Evolutionary conservation across 2,888 invertebrate species (phyloP).

Genomic region (Syrista parreyssii): DNA sequence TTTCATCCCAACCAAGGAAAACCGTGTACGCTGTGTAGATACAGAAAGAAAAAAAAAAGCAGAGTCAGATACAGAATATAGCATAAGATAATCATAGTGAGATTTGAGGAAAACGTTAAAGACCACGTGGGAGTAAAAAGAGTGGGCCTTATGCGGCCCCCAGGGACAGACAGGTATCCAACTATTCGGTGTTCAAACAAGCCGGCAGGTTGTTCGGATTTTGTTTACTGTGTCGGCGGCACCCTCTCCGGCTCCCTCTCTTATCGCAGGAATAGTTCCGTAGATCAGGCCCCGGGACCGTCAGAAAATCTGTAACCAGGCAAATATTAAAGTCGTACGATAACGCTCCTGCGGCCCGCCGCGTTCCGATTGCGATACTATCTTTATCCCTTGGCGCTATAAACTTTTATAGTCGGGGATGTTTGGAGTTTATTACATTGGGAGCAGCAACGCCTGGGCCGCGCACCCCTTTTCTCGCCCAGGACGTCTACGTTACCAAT

Average conservation of each 20-base stretch:
- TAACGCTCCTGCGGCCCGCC: constrained; percentile 46
- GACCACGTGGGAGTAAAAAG: neutral
- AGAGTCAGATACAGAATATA: neutral
- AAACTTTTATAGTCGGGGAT: constrained; percentile 58
- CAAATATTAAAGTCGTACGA: constrained; percentile 59
- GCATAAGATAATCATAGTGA: neutral
- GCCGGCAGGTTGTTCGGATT: constrained; percentile 61
- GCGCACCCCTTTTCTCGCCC: constrained; percentile 18
- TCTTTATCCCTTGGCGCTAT: constrained; percentile 57
- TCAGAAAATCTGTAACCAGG: constrained; percentile 53
- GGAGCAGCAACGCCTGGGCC: constrained; percentile 2
- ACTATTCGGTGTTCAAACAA: constrained; percentile 55
- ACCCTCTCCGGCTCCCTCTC: constrained; percentile 39
- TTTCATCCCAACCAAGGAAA: neutral
- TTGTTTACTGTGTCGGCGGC: constrained; percentile 53
- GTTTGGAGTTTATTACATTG: constrained; percentile 11
- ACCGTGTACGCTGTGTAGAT: neutral
- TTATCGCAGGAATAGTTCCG: neutral
- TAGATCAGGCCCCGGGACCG: constrained; percentile 16
- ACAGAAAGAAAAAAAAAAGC: neutral
- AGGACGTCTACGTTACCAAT: neutral
- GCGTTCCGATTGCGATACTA: constrained; percentile 51
- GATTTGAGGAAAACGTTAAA: neutral
- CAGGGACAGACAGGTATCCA: constrained; percentile 45
- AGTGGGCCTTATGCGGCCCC: constrained; percentile 7